These are phyloP conservation scores for Andinoacara biseriatus DNA, from an alignment of 2,113 vertebrate species.

Conservation along the genomic window DNA sequence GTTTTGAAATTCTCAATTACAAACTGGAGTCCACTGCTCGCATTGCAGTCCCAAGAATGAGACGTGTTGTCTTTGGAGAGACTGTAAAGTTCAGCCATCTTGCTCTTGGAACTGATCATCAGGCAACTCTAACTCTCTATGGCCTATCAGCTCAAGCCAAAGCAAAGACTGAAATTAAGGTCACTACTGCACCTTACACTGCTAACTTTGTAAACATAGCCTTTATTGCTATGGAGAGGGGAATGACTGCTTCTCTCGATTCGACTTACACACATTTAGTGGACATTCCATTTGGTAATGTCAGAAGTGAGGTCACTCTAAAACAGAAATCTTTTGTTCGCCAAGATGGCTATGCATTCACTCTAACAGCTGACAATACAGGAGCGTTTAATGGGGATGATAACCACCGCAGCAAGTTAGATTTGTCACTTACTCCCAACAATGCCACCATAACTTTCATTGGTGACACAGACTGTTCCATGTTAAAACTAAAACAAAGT, in stretches of 20 bases:
- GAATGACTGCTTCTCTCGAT: constrained; percentile 80
- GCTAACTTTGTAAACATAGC: constrained; percentile 78
- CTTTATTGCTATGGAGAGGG: constrained; percentile 79
- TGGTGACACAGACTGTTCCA: constrained; percentile 68
- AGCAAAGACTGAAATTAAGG: constrained; percentile 80
- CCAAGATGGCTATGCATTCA: constrained; percentile 73
- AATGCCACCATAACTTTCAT: constrained; percentile 72
- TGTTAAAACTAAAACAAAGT: constrained; percentile 81
- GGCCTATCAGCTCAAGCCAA: constrained; percentile 77
- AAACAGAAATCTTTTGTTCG: constrained; percentile 77
- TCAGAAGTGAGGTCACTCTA: constrained; percentile 81
- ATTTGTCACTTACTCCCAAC: constrained; percentile 76
- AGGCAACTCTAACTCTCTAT: constrained; percentile 77
- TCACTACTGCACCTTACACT: constrained; percentile 77
- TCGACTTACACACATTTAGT: constrained; percentile 84
- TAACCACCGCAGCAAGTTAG: constrained; percentile 79
- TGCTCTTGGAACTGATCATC: constrained; percentile 82
- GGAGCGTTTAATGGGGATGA: constrained; percentile 82
- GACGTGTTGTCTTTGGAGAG: constrained; percentile 83
- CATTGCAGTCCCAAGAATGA: constrained; percentile 78
- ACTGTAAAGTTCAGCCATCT: constrained; percentile 81
- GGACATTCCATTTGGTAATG: constrained; percentile 73
- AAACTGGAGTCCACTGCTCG: constrained; percentile 82
- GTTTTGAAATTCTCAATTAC: constrained; percentile 82
- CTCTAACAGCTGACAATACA: constrained; percentile 72